Percentiles rank a stretch among this genome's conserved stretches.
phyloP scores from a whole-genome alignment of 2,797 vertebrate genomes.

The Macrochelys suwanniensis region DNA sequence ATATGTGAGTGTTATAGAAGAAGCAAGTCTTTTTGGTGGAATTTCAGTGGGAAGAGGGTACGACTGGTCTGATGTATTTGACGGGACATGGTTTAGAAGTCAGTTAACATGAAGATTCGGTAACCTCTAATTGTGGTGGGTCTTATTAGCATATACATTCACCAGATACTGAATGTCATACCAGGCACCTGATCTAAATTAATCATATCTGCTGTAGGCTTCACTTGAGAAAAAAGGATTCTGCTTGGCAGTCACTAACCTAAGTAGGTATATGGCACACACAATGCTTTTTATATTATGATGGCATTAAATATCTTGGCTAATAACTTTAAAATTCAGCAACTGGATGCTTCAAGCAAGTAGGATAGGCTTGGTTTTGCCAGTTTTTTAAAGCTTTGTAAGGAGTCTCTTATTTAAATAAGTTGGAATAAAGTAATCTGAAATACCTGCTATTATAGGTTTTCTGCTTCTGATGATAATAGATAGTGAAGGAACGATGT shows the following conservation, averaged over 20 bases:
- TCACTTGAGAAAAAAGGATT: neutral
- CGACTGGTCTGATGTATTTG: neutral
- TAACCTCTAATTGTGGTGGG: neutral
- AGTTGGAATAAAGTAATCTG: neutral
- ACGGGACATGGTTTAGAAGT: neutral
- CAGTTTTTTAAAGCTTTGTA: neutral
- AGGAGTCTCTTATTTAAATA: neutral
- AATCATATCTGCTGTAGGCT: neutral
- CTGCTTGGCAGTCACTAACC: neutral
- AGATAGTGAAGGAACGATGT: rapidly evolving
- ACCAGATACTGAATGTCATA: neutral
- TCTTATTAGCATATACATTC: neutral
- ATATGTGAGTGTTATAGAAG: neutral
- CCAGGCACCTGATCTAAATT: neutral
- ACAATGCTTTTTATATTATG: rapidly evolving
- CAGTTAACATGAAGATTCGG: neutral
- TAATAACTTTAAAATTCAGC: neutral
- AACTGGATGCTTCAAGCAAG: neutral
- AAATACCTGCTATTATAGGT: neutral
- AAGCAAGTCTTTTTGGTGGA: neutral
- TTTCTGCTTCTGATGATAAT: neutral
- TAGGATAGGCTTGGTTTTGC: neutral
- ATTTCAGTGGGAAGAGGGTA: neutral
- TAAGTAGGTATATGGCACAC: neutral
- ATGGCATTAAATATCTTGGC: rapidly evolving